phyloP scores from a whole-genome alignment of 2,888 invertebrate genomes.

The Masnerella sp. region DNA sequence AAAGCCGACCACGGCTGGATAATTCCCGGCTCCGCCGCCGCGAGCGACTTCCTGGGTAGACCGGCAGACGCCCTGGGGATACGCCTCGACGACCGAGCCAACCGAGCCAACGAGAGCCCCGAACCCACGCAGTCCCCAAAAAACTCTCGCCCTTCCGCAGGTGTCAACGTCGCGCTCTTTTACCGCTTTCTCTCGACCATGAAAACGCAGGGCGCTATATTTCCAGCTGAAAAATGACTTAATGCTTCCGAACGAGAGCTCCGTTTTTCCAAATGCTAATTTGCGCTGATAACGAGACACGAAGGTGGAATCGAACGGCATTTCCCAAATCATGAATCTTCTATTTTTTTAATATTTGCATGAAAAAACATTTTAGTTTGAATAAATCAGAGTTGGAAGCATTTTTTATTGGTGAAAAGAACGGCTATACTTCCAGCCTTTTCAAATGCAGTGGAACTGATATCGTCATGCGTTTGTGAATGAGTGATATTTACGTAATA shows the following conservation, averaged over 20 bases:
- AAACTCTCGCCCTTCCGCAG: constrained; percentile 39
- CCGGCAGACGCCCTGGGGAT: constrained; percentile 56
- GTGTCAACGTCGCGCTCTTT: constrained; percentile 51
- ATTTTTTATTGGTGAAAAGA: no score
- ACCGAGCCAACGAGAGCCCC: no score
- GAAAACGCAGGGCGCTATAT: constrained; percentile 34
- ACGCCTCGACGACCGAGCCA: constrained; percentile 44
- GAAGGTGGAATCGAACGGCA: no score
- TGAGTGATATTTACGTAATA: no score
- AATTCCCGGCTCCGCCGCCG: constrained; percentile 46
- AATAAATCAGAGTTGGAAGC: no score
- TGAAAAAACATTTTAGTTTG: no score
- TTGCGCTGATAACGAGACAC: constrained; percentile 14
- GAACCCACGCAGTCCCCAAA: constrained; percentile 18
- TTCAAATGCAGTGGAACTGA: no score
- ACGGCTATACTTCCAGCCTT: no score
- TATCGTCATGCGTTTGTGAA: no score
- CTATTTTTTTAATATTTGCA: no score
- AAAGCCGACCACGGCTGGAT: constrained; percentile 46
- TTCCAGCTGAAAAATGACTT: constrained; percentile 45
- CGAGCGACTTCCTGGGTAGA: constrained; percentile 53
- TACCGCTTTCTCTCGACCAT: constrained; percentile 39
- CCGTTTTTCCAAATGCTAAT: constrained; percentile 15
- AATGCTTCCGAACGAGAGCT: constrained; percentile 42
- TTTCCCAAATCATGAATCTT: no score